Evolutionary conservation across 2,113 vertebrate species (phyloP), one percentile per base, ranked within the genome.

Genomic region (Ctenodactylus gundi): DNA sequence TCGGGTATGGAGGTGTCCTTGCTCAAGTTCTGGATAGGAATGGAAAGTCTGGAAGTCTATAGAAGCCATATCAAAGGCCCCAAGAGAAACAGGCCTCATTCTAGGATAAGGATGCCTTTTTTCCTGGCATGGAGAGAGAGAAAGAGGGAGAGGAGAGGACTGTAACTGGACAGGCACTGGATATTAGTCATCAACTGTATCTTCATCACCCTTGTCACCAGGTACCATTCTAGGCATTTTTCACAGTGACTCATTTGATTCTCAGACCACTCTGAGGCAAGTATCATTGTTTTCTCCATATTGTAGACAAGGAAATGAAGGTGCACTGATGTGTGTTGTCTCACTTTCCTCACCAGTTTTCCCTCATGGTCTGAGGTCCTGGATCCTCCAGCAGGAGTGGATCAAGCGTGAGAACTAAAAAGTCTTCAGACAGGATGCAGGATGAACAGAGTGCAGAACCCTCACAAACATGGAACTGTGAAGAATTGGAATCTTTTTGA

Each of bases 381-480:
- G 55, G 46, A 49, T 44, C 21, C 6, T 27, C 18, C 4, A 77
- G 21, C 31, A 15, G 44, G 44, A 9, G 2, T 4, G 25, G n/a
- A 46, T 36, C 1, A 46, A 57, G 14, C 18, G 36, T 80, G 15
- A 60, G 25, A 41, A 36, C 14, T 64, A 39, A 27, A 60, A 51
- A 70, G 21, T 27, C 41, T 7, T 36, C 36, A 27, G 29, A 53
- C 1, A 21, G 62, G 20, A 46, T 0, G 0, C 6, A 13, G 46
- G 13, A 1, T 25, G 4, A 2, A 41, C 62, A 29, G 17, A 77
- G 86, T 64, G 64, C 17, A 0, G 4, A 44, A 3, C 23, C 53
- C 17, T 46, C 8, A 6, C 6, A 9, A 23, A 87, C 3, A 0
- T 3, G 13, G 8, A 6, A 25, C 27, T 3, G 1, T 1, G 39